Conservation (phyloP, 2,888 invertebrate species). For the Campopleginae sp. region DNA sequence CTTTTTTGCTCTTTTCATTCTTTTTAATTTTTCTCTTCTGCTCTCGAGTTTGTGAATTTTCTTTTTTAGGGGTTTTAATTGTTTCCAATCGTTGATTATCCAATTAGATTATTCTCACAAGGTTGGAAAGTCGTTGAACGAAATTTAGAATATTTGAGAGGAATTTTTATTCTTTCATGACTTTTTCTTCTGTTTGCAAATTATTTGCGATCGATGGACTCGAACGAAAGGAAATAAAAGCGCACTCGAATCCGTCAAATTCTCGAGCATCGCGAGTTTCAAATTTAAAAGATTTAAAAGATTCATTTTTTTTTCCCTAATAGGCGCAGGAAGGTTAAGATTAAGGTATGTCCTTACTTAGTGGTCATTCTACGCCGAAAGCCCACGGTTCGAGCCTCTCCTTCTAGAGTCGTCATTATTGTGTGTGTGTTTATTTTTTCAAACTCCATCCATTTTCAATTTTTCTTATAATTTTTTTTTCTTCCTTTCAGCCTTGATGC, state of each 20-base stretch:
- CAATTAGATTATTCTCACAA: not conserved
- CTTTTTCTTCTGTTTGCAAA: slow-evolving; percentile 11
- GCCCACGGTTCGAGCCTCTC: slow-evolving; percentile 77
- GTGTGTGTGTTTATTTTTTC: not conserved
- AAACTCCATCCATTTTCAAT: not conserved
- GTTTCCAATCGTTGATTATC: not conserved
- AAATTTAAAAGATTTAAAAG: slow-evolving; percentile 27
- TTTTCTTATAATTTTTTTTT: slow-evolving; percentile 10
- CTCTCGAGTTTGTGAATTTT: not conserved
- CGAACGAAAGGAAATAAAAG: slow-evolving; percentile 11
- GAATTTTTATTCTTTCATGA: not conserved
- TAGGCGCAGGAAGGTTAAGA: slow-evolving; percentile 73
- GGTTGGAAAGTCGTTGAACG: not conserved
- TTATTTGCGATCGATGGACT: slow-evolving; percentile 25
- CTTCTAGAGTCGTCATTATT: slow-evolving; percentile 48
- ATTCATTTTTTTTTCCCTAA: slow-evolving; percentile 55
- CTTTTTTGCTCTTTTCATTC: slow-evolving; percentile 17
- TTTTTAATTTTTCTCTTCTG: slow-evolving; percentile 10
- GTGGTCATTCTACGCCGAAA: slow-evolving; percentile 81
- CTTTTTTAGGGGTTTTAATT: not conserved
- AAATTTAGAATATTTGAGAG: not conserved
- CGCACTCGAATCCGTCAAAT: slow-evolving; percentile 26
- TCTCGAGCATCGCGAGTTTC: slow-evolving; percentile 25
- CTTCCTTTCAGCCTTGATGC: slow-evolving; percentile 3
- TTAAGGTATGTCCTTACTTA: slow-evolving; percentile 74